phyloP scores from a whole-genome alignment of 2,888 invertebrate genomes.

The Anthoptus insignis region DNA sequence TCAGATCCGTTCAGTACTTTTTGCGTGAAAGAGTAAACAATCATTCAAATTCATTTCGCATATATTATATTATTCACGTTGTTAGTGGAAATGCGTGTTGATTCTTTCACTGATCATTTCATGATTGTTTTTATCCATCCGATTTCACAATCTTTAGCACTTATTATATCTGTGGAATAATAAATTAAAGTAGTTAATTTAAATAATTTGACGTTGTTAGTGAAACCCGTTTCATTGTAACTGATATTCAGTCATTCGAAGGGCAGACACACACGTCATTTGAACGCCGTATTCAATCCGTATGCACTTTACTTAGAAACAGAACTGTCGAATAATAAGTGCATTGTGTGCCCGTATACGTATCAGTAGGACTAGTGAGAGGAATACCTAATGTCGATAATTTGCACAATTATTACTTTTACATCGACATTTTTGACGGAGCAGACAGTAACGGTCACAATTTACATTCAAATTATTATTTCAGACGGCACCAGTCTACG shows the following conservation, averaged over 20 bases:
- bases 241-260: constrained; percentile 68
- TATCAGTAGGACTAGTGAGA: constrained; percentile 80
- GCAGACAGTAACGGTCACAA: constrained; percentile 36
- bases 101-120: no score
- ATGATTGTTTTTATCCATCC: no score
- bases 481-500: constrained; percentile 21
- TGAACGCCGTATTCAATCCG: constrained; percentile 71
- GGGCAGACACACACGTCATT: constrained; percentile 77
- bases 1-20: no score
- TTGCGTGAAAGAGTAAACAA: no score
- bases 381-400: constrained; percentile 80
- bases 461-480: constrained; percentile 38
- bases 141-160: no score
- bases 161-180: no score
- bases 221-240: constrained; percentile 50
- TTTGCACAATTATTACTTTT: constrained; percentile 59
- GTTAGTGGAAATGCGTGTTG: no score
- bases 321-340: constrained; percentile 85
- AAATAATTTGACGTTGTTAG: constrained; percentile 47
- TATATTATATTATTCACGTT: no score
- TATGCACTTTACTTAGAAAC: constrained; percentile 85
- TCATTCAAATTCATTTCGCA: no score
- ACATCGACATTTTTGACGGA: constrained; percentile 35
- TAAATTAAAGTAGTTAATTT: constrained; percentile 45
- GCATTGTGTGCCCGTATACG: constrained; percentile 85